Evolutionary conservation across 2,113 vertebrate genomes (phyloP).

Genomic region (Clarias macrocephalus): DNA sequence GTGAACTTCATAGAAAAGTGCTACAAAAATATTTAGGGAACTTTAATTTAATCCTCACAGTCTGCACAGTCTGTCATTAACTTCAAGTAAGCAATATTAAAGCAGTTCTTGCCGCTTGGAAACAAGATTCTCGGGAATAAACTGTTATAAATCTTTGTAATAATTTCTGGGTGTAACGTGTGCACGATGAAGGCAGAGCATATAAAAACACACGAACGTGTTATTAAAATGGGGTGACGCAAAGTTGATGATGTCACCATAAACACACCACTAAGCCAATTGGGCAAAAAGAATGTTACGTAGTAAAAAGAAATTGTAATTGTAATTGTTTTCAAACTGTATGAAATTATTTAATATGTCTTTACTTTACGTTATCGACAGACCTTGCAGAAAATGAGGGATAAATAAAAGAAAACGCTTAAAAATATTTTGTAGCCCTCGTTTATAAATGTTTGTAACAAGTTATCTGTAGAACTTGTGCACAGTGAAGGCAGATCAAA

Average conservation of each 20-base stretch:
- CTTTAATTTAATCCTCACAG: not conserved
- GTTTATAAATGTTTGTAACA: not conserved
- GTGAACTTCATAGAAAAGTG: not conserved
- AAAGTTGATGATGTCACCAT: conserved; percentile 40
- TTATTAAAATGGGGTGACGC: not conserved
- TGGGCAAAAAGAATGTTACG: conserved; percentile 8
- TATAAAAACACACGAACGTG: not conserved
- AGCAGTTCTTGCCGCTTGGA: not conserved
- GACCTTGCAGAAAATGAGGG: too few species aligned
- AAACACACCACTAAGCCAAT: conserved; percentile 49
- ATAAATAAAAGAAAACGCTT: too few species aligned
- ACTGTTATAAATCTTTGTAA: not conserved
- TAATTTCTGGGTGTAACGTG: not conserved
- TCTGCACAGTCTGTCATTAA: not conserved
- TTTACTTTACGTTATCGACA: too few species aligned
- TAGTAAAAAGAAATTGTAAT: too few species aligned
- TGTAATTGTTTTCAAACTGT: too few species aligned
- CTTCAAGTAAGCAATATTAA: not conserved
- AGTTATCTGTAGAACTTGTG: not conserved
- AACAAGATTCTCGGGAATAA: not conserved
- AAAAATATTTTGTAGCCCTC: too few species aligned
- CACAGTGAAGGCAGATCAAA: not conserved
- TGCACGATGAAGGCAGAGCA: not conserved
- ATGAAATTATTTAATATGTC: too few species aligned
- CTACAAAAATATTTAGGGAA: not conserved